phyloP scores from a whole-genome alignment of 2,797 vertebrate genomes.

The Phylloscopus collybita region DNA sequence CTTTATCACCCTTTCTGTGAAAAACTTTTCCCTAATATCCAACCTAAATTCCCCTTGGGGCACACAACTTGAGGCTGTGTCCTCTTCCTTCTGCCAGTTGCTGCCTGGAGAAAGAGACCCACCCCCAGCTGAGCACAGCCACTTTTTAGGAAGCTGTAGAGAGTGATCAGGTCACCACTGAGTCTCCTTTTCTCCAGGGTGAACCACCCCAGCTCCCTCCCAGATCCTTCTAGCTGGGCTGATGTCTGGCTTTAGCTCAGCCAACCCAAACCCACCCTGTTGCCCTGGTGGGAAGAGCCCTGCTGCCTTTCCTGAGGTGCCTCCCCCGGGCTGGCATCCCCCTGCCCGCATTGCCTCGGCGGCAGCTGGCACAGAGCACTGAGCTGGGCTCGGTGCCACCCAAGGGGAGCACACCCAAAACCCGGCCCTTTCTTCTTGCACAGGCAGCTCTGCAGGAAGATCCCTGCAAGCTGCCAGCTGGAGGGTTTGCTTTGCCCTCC shows the following conservation, averaged over 20 bases:
- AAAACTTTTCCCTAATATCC: too few species aligned
- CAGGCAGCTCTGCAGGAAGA: not conserved
- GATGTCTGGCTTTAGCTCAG: not conserved
- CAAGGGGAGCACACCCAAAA: slow-evolving; percentile 55
- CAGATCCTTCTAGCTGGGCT: not conserved
- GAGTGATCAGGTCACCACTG: too few species aligned
- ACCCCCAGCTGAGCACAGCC: too few species aligned
- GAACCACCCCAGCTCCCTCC: too few species aligned
- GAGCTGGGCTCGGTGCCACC: slow-evolving; percentile 23
- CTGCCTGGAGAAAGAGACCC: too few species aligned
- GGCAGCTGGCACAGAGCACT: not conserved
- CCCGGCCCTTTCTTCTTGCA: slow-evolving; percentile 57
- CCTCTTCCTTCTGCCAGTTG: too few species aligned
- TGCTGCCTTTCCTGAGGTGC: not conserved
- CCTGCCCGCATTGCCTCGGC: not conserved
- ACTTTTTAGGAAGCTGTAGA: too few species aligned
- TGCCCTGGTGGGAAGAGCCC: not conserved
- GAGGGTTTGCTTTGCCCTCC: not conserved
- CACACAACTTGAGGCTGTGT: too few species aligned
- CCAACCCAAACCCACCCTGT: not conserved
- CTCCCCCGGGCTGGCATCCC: not conserved
- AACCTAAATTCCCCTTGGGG: too few species aligned
- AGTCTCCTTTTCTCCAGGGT: too few species aligned
- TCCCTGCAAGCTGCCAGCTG: not conserved
- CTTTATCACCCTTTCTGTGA: too few species aligned